Base-by-base conservation (phyloP, 1,140 invertebrate genomes). In the Camponotus floridanus region DNA sequence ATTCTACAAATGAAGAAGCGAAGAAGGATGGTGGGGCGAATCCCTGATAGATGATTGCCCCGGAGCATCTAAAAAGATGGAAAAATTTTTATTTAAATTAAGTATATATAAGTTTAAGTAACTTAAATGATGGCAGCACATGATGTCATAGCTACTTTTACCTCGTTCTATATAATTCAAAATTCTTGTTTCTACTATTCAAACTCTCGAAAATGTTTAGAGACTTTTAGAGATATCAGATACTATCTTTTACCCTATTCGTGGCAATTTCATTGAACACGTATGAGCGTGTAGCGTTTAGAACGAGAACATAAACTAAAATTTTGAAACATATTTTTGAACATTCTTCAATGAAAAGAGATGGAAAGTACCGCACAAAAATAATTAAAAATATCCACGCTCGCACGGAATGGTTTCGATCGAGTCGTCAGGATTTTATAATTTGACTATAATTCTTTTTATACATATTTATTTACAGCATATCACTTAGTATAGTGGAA, bases 21-120 rank as follows among this genome's bases (percentile, higher is more conserved):
- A 97, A 97, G 94, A 97, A 97, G 92, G 96, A 97, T 51, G 86
- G 91, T 7, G 87, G 90, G 0, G 89, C 92, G 76, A 95, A 94
- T 94, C 94, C 94, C 89, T 95, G 94, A 95, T 95, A 93, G 91
- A 92, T 70, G 74, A 39, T 86, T 79, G 57, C 76, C 18, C 15
- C 79, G 76, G 18, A 80, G 33, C 18, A 45, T 61, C 45, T 87
- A 51, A 86, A 62, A 65, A 87, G 87, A 84, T 85, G 79, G 73
- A 64, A 80, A 83, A 88, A 61, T 68, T 31, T 70, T 89, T 92
- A 92, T 92, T 91, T 91, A 91, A 92, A 87, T 92, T 80, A 86
- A 92, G 33, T 62, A 59, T 70, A 81, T 26, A 90, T 89, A 89
- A 87, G 81, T 76, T 59, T 92, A 90, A 83, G 55, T 91, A 87